Base-by-base conservation (phyloP, 2,888 invertebrate species). In the Perizoma affinitatum region DNA sequence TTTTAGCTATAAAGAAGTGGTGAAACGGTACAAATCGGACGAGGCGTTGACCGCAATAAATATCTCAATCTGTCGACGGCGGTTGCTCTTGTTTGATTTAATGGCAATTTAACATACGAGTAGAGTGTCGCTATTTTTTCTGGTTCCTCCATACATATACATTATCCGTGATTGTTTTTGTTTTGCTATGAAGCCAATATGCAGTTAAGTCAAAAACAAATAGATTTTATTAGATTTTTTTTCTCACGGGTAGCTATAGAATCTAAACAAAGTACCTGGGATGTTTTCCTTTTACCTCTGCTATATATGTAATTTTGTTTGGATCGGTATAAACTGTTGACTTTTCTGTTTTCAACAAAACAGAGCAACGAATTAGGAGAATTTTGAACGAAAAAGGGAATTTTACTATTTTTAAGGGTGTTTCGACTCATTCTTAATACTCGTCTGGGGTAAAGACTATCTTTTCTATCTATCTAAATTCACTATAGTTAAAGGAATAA, bases 1-100 rank as follows among this genome's bases (percentile, higher is more conserved):
- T 62, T 62, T 62, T 54, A 46, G 46, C 56, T 40, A 66, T 66
- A 63, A 54, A 64, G 55, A 47, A 60, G 64, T 62, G 63, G 57
- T 61, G 63, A 61, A 59, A 59, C 58, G 63, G 42, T 47, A 44
- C 55, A 47, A 60, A 55, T 45, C 53, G 51, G 38, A 11, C 46
- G 62, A 62, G 55, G 57, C 59, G 58, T 62, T 62, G 64, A 64
- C 64, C 64, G 67, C 60, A 58, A 62, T 58, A 63, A 60, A 64
- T 66, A 63, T 51, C 45, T 61, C 63, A 58, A 63, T 58, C 58
- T 66, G 66, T 61, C 61, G 43, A 36, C 53, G 43, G 49, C 52
- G 63, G 55, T 54, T 53, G 33, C 52, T 44, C 58, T 45, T 43
- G 48, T 36, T 52, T 53, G 55, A 58, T 63, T 59, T 55, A 63